These are phyloP conservation scores for Nomada flava DNA, from an alignment of 2,888 invertebrate species.

Conservation along the genomic window DNA sequence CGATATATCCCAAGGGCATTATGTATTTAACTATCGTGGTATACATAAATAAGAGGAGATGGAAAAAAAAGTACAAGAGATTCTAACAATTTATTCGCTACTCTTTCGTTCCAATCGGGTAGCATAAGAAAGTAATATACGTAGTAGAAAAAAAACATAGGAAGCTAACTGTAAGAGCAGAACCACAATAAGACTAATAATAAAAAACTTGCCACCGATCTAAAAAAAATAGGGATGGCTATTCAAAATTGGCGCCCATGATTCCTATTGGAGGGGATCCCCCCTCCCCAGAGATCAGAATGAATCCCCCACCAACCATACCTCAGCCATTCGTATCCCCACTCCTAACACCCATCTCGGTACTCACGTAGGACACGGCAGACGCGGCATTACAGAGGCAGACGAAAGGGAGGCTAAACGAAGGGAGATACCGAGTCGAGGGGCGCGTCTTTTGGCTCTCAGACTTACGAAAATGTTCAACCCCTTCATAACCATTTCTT, in stretches of 20 bases:
- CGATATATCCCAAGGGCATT: no score
- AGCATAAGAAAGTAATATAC: no score
- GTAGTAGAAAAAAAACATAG: not conserved
- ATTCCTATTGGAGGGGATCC: constrained; percentile 60
- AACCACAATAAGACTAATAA: constrained; percentile 7
- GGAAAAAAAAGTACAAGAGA: no score
- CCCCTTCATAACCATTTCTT: constrained; percentile 8
- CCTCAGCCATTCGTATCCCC: constrained; percentile 54
- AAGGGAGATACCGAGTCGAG: constrained; percentile 64
- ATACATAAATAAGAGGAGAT: no score
- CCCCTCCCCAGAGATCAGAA: constrained; percentile 48
- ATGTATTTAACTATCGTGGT: no score
- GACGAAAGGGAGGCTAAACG: constrained; percentile 65
- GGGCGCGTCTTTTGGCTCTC: constrained; percentile 54
- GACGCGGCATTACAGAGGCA: constrained; percentile 16
- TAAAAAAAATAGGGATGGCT: constrained; percentile 15
- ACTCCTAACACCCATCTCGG: constrained; percentile 49
- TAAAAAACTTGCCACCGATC: constrained; percentile 7
- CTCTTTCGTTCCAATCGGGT: no score
- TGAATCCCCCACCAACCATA: constrained; percentile 45
- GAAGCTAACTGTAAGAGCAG: not conserved
- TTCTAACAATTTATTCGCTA: no score
- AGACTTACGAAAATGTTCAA: constrained; percentile 37
- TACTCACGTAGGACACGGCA: constrained; percentile 52
- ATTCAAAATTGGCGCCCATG: constrained; percentile 74